Evolutionary conservation across 2,797 vertebrate species (phyloP).

Genomic region (Hapalemur alaotrensis): DNA sequence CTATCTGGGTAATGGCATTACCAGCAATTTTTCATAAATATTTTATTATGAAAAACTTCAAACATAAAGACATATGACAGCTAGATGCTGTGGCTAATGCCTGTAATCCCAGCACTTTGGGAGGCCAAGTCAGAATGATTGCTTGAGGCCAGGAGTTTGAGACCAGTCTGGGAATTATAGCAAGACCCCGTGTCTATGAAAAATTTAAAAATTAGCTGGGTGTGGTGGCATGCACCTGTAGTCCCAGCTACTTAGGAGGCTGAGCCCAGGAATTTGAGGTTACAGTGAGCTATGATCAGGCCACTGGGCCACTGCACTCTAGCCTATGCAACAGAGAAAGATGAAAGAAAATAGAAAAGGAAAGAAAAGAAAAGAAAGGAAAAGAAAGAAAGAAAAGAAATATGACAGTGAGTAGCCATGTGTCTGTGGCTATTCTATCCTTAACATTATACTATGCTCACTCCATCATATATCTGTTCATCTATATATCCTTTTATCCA

Average conservation of each 20-base stretch:
- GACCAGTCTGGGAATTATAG: neutral
- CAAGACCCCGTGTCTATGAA: neutral
- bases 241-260: neutral
- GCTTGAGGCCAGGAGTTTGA: neutral
- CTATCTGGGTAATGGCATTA: neutral
- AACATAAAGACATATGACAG: neutral
- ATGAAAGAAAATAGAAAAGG: too few species aligned
- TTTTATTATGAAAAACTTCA: neutral
- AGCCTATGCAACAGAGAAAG: too few species aligned
- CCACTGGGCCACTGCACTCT: neutral
- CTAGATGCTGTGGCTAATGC: neutral
- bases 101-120: neutral
- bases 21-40: neutral
- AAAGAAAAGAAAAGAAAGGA: too few species aligned
- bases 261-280: neutral
- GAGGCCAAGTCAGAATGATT: neutral
- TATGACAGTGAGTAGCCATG: neutral
- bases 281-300: neutral
- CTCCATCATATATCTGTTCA: neutral
- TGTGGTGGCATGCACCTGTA: neutral
- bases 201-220: neutral
- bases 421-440: neutral
- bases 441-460: neutral
- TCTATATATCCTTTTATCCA: neutral
- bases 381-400: neutral